These are phyloP conservation scores for Ptilodon capucinus DNA, from an alignment of 2,888 invertebrate species.

Conservation along the genomic window DNA sequence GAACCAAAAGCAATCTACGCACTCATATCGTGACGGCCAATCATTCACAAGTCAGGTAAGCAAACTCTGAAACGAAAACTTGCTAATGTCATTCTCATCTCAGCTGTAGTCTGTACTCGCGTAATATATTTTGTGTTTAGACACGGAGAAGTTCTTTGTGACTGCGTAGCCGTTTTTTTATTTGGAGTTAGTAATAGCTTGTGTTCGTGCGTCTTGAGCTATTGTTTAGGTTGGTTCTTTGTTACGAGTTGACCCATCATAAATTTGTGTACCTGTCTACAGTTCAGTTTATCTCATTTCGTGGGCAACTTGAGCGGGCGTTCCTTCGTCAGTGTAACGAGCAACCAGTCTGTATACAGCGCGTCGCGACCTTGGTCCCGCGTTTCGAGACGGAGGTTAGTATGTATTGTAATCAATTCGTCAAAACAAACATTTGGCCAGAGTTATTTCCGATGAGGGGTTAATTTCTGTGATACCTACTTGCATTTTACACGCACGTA, in stretches of 20 bases:
- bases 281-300: constrained; percentile 83
- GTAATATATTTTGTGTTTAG: constrained; percentile 63
- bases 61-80: constrained; percentile 69
- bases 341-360: constrained; percentile 83
- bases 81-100: constrained; percentile 82
- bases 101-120: constrained; percentile 77
- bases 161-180: constrained; percentile 41
- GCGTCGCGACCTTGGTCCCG: constrained; percentile 86
- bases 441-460: background rate
- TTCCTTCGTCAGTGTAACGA: constrained; percentile 82
- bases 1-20: constrained; percentile 56
- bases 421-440: constrained; percentile 37
- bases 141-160: constrained; percentile 45
- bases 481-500: too few relatives aligned
- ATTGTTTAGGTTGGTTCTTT: constrained; percentile 41
- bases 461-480: background rate
- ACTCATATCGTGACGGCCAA: constrained; percentile 65
- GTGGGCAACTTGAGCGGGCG: constrained; percentile 83
- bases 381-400: constrained; percentile 85
- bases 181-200: constrained; percentile 24
- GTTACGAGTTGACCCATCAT: constrained; percentile 38
- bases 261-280: constrained; percentile 63
- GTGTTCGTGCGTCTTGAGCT: constrained; percentile 11
- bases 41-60: constrained; percentile 70
- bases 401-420: constrained; percentile 59